Percentiles rank a stretch among this genome's conserved stretches.
Evolutionary conservation across 2,888 invertebrate genomes (phyloP).

Genomic region (Brachyopa scutellaris): DNA sequence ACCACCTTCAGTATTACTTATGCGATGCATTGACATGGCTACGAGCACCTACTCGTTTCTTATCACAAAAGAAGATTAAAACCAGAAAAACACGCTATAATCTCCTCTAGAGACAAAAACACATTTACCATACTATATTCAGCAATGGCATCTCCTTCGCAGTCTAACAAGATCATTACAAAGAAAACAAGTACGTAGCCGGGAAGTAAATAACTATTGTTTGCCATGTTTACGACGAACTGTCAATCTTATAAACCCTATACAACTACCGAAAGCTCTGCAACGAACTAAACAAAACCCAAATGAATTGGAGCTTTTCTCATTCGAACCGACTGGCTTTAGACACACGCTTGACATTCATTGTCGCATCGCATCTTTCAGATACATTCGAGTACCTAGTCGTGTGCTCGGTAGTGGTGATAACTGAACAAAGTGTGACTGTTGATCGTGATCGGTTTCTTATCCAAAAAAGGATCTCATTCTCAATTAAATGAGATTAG

Average conservation of each 20-base stretch:
- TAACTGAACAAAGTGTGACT: slow-evolving; percentile 38
- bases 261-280: slow-evolving; percentile 50
- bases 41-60: no score
- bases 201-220: slow-evolving; percentile 37
- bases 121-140: slow-evolving; percentile 5
- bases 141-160: slow-evolving; percentile 20
- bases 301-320: slow-evolving; percentile 49
- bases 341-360: slow-evolving; percentile 27
- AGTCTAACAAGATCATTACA: slow-evolving; percentile 32
- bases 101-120: slow-evolving; percentile 38
- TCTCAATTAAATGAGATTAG: background rate
- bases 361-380: slow-evolving; percentile 50
- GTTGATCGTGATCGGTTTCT: slow-evolving; percentile 14
- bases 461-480: slow-evolving; percentile 40
- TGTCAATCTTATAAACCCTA: slow-evolving; percentile 51
- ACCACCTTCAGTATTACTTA: background rate
- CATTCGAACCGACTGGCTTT: slow-evolving; percentile 37
- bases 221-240: slow-evolving; percentile 50
- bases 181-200: slow-evolving; percentile 14
- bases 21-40: slow-evolving; percentile 7
- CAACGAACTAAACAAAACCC: slow-evolving; percentile 43
- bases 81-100: background rate
- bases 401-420: slow-evolving; percentile 49
- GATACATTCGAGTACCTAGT: slow-evolving; percentile 36
- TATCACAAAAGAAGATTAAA: slow-evolving; percentile 45